Base-by-base conservation (phyloP, 1,140 invertebrate species). In the Wiebesia pumilae region DNA sequence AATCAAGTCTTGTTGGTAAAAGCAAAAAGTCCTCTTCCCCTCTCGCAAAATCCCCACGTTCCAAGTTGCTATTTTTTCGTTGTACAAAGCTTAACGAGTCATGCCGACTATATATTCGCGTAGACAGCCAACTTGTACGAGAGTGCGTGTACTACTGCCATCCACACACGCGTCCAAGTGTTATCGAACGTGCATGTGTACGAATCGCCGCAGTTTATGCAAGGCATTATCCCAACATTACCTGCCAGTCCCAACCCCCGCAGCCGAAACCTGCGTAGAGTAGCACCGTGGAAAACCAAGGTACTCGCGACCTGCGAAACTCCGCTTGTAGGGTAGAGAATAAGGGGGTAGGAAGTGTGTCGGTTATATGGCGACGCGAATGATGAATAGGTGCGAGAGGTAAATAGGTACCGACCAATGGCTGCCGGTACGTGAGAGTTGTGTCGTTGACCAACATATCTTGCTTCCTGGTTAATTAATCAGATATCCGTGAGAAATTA, bases 171-270 rank as follows among this genome's bases (percentile, higher is more conserved):
- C 77, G 77, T 69, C 78, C 82, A 43, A 81, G 87, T 89, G 88
- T 7, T 30, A 81, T 89, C 84, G 89, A 87, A 86, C 88, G 88
- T 88, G 87, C 24, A 4, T 89, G 89, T 71, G 35, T 83, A 88
- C 83, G 89, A 90, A 89, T 90, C 88, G 90, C 91, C 91, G 69
- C 91, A 93, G 89, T 93, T 94, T 93, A 93, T 92, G 92, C 87
- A 88, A 88, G 90, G 91, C 91, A 93, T 93, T 93, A 93, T 93
- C 89, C 92, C 89, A 88, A 91, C 92, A 93, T 94, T 93, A 93
- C 91, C 91, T 91, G 90, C 89, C 90, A 88, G 85, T 87, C 88
- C 89, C 82, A 81, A 69, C 88, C 84, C 83, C 35, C 40, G 21
- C 87, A 62, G 1, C 67, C 43, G 51, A 58, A 54, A 75, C 2